Evolutionary conservation across 2,113 vertebrate genomes (phyloP).

Genomic region (Halcyon malimbica): DNA sequence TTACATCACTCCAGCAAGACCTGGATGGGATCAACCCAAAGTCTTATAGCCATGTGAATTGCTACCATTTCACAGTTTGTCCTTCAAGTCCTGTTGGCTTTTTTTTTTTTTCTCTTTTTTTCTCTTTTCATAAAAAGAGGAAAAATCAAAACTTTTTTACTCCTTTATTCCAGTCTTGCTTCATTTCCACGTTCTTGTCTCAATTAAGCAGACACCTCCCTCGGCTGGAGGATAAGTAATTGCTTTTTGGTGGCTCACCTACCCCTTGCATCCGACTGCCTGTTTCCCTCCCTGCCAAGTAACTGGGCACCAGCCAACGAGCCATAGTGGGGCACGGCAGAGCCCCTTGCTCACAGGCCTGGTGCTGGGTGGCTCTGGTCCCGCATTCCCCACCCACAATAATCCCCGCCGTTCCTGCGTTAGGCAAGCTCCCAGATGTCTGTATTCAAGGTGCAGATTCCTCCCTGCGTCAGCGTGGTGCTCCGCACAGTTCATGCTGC

Average conservation of each 20-base stretch:
- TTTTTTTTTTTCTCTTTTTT: constrained; percentile 20
- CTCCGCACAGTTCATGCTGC: constrained; percentile 26
- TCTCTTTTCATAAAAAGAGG: not conserved
- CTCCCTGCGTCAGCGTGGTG: not conserved
- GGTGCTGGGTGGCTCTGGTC: not conserved
- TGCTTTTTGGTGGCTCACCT: not conserved
- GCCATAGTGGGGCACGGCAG: not conserved
- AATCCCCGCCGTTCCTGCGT: not conserved
- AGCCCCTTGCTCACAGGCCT: not conserved
- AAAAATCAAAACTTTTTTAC: not conserved
- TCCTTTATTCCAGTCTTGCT: not conserved
- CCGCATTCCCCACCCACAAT: fast-evolving
- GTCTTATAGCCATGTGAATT: not conserved
- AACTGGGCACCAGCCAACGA: not conserved
- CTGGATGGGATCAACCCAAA: not conserved
- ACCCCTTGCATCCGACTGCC: not conserved
- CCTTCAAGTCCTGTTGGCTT: not conserved
- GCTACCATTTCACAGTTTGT: not conserved
- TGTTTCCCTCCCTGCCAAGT: not conserved
- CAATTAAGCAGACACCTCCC: not conserved
- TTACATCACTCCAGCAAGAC: not conserved
- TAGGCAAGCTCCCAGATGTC: constrained; percentile 12
- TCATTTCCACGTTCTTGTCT: not conserved
- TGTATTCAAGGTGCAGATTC: constrained; percentile 39
- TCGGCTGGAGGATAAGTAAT: not conserved